Evolutionary conservation across 1,140 invertebrate genomes (phyloP).

Genomic region (Neuroterus valhalla): DNA sequence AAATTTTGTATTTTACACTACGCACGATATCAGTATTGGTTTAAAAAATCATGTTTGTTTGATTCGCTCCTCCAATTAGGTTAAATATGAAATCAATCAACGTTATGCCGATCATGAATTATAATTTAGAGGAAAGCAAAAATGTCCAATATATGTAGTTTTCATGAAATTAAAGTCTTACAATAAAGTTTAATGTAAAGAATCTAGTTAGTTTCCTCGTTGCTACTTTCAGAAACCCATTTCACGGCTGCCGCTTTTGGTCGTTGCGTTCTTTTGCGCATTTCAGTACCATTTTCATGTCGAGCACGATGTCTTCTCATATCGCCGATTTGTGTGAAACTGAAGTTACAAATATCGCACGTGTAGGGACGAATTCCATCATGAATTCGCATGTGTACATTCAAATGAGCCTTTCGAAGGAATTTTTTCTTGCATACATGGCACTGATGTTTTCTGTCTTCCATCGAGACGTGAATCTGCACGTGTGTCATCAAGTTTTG

Average conservation of each 20-base stretch:
- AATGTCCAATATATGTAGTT: no score
- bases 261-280: conserved; percentile 37
- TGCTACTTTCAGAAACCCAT: neutral
- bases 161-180: no score
- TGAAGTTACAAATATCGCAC: conserved; percentile 64
- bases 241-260: conserved; percentile 15
- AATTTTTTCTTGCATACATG: conserved; percentile 68
- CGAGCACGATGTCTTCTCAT: conserved; percentile 62
- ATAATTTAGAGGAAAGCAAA: no score
- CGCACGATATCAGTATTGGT: no score
- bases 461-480: conserved; percentile 55
- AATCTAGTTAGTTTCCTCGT: conserved; percentile 16
- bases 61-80: no score
- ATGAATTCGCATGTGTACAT: conserved; percentile 77
- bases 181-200: neutral
- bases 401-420: conserved; percentile 61
- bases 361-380: conserved; percentile 83
- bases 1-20: no score
- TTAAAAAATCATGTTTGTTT: no score
- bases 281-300: conserved; percentile 49
- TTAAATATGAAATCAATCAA: no score
- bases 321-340: conserved; percentile 67
- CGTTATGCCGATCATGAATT: no score
- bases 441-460: conserved; percentile 61
- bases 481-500: conserved; percentile 57